Percentiles rank a stretch among this genome's conserved stretches.
Conservation (phyloP, 2,888 invertebrate genomes). For the Hesperia comma region DNA sequence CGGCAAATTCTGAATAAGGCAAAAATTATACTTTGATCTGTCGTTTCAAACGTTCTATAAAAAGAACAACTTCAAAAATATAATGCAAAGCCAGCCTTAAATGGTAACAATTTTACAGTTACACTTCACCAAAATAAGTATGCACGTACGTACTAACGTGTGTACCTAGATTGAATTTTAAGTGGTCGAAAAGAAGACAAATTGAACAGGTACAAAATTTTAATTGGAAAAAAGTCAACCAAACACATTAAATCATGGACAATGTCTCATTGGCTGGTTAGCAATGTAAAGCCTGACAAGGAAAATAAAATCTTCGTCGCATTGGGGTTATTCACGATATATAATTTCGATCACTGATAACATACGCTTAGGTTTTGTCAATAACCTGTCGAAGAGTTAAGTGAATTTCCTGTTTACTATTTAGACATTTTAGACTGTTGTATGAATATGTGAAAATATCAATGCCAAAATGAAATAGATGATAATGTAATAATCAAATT, state of each 20-base stretch:
- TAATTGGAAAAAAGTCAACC: constrained; percentile 12
- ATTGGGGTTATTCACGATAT: not conserved
- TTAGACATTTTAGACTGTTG: too few species aligned
- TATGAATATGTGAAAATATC: not conserved
- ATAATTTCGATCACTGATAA: not conserved
- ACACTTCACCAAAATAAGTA: constrained; percentile 8
- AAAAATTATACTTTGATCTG: too few species aligned
- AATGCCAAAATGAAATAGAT: too few species aligned
- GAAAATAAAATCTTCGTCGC: not conserved
- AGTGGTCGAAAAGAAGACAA: constrained; percentile 27
- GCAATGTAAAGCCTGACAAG: not conserved
- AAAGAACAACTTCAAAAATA: too few species aligned
- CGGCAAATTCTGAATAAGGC: too few species aligned
- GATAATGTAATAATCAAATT: too few species aligned
- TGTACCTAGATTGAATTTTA: constrained; percentile 18
- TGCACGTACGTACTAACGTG: constrained; percentile 6
- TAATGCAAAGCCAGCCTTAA: not conserved
- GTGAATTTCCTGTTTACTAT: not conserved
- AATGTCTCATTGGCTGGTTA: not conserved
- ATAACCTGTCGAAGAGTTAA: not conserved
- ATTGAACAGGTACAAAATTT: constrained; percentile 12
- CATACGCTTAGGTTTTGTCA: not conserved
- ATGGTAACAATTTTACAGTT: constrained; percentile 5
- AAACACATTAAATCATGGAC: constrained; percentile 14
- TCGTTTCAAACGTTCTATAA: too few species aligned